phyloP scores from a whole-genome alignment of 92 coral and sea anemone species.

The Blastomussa wellsi region DNA sequence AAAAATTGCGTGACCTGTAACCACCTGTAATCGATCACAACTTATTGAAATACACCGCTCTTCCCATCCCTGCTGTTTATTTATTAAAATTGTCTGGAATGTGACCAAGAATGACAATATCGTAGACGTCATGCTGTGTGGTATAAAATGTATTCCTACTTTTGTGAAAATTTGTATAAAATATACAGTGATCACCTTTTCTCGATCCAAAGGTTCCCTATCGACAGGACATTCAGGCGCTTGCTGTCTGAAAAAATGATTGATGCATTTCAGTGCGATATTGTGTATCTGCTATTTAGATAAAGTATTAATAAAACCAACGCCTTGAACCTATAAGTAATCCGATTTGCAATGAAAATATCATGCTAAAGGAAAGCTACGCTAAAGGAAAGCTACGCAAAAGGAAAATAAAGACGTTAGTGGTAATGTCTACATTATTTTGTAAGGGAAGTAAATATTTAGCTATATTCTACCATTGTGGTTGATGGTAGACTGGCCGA shows the following conservation, averaged over 20 bases:
- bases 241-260: constrained; percentile 23
- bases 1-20: constrained; percentile 4
- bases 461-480: neutral
- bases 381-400: neutral
- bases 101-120: neutral
- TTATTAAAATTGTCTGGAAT: constrained; percentile 38
- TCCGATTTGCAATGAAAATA: neutral
- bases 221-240: constrained; percentile 43
- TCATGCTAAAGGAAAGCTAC: neutral
- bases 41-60: neutral
- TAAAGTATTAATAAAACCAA: neutral
- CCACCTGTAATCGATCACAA: neutral
- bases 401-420: neutral
- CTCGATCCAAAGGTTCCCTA: constrained; percentile 37
- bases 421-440: neutral
- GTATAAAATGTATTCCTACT: neutral
- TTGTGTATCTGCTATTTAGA: neutral
- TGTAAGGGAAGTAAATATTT: neutral
- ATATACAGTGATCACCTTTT: constrained; percentile 25
- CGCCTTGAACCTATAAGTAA: neutral
- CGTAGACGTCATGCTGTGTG: constrained; percentile 22
- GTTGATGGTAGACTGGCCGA: neutral
- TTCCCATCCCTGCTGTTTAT: constrained; percentile 25
- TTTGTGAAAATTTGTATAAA: neutral
- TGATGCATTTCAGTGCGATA: neutral